Evolutionary conservation across 2,113 vertebrate species (phyloP).

Genomic region (Cryptoleucopteryx plumbea): DNA sequence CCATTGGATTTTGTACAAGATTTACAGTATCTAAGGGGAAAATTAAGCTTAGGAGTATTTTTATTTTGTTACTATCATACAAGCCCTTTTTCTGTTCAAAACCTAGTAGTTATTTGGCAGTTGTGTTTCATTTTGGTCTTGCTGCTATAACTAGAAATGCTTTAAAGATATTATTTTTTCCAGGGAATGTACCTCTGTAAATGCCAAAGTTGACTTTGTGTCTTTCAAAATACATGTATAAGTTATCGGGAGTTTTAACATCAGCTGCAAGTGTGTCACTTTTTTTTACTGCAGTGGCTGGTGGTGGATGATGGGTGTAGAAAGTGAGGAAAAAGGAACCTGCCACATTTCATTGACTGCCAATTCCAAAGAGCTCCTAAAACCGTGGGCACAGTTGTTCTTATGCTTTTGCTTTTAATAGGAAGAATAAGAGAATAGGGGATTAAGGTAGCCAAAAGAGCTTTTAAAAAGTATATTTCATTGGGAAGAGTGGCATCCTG

Average conservation of each 20-base stretch:
- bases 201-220: not conserved
- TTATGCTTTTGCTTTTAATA: not conserved
- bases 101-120: slow-evolving; percentile 9
- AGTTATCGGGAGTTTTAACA: not conserved
- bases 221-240: slow-evolving; percentile 22
- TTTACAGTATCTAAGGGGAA: not conserved
- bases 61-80: not conserved
- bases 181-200: slow-evolving; percentile 33
- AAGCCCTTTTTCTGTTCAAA: not conserved
- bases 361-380: not conserved
- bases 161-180: slow-evolving; percentile 28
- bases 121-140: slow-evolving; percentile 12
- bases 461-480: slow-evolving; percentile 19
- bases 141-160: slow-evolving; percentile 41
- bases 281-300: not conserved
- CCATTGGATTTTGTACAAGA: not conserved
- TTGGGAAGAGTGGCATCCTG: slow-evolving; percentile 19
- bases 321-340: not conserved
- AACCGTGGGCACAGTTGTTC: not conserved
- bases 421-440: not conserved
- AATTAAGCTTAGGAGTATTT: slow-evolving; percentile 15
- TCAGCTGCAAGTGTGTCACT: not conserved
- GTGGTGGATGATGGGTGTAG: not conserved
- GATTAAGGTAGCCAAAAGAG: slow-evolving; percentile 34
- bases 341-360: not conserved